Base-by-base conservation (phyloP, 2,113 vertebrate genomes). In the Sander vitreus region DNA sequence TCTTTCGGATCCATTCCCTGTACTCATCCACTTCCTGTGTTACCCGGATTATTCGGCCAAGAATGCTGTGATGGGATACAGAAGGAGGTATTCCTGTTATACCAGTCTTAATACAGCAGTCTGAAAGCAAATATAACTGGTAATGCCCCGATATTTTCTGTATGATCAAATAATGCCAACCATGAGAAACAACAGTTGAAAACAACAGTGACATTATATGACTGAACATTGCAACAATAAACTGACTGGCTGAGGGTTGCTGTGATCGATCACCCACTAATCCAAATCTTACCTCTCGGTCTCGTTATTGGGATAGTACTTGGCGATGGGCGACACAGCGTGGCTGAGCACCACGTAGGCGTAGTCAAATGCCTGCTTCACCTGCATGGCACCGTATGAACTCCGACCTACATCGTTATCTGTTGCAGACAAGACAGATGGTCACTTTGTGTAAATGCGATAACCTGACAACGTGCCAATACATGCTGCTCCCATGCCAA, bases 301-400 rank as follows among this genome's bases (percentile, higher is more conserved):
- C 91, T 99, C 97, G 0, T 96, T 97, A 94, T 99, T 99, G 77
- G 98, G 98, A 60, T 99, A 99, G 85, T 96, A 96, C 94, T 97
- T 99, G 92, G 98, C 97, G 80, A 99, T 97, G 16, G 97, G 97
- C 1, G 97, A 99, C 45, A 99, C 98, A 0, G 98, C 98, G 7
- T 99, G 98, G 93, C 96, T 97, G 91, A 99, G 94, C 55, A 99
- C 96, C 64, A 97, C 96, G 1, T 98, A 99, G 78, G 97, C 98
- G 64, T 99, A 99, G 93, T 99, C 98, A 87, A 99, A 99, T 13
- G 98, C 98, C 91, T 99, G 98, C 88, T 99, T 99, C 93, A 99
- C 98, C 93, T 99, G 98, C 98, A 99, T 99, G 94, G 97, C 98
- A 82, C 98, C 98, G n/a, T 99, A 99, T 0, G 98, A 99, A 91